Evolutionary conservation across 2,888 invertebrate genomes (phyloP), one percentile per base, ranked within the genome.

Genomic region (Malacosoma neustria): DNA sequence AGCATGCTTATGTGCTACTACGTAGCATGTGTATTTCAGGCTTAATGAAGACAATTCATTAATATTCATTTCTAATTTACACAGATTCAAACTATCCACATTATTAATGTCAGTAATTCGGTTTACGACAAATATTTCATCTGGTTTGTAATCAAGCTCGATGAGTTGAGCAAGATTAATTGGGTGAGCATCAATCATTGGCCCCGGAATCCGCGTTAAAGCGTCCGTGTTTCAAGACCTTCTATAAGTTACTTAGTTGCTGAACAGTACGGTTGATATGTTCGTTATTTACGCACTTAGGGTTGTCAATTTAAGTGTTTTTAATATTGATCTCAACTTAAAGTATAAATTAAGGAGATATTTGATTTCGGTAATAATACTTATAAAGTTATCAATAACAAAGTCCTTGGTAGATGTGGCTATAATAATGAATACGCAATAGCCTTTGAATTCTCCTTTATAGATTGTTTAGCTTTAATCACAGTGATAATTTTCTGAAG

Each of bases 111-210:
- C 1, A 2, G 22, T 22, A 22, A 7, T 3, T 9, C 4, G 32
- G 33, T 9, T 14, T 13, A 33, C 48, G 61, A 62, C 61, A 59
- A 61, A 62, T 55, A 59, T 53, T 57, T 50, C 43, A 40, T 50
- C 49, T 47, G 39, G 49, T 45, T 45, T 47, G 39, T 69, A 75
- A 77, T 79, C 72, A 74, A 72, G 67, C 51, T 55, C 51, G 60
- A 40, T 39, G 39, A 39, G 40, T 69, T 75, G 75, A 79, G 66
- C 57, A 79, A 79, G 80, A 81, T 81, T 80, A 80, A 81, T 81
- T 79, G 79, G 74, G 62, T 51, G 61, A 60, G 60, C 79, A 81
- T 81, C 75, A 77, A 81, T 81, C 81, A 80, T 76, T 72, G 68
- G 53, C 48, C 52, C 57, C 46, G 53, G 57, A 62, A 70, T 65